Evolutionary conservation across 2,888 invertebrate genomes (phyloP), one percentile per base, ranked within the genome.

Genomic region (Tachina grossa): DNA sequence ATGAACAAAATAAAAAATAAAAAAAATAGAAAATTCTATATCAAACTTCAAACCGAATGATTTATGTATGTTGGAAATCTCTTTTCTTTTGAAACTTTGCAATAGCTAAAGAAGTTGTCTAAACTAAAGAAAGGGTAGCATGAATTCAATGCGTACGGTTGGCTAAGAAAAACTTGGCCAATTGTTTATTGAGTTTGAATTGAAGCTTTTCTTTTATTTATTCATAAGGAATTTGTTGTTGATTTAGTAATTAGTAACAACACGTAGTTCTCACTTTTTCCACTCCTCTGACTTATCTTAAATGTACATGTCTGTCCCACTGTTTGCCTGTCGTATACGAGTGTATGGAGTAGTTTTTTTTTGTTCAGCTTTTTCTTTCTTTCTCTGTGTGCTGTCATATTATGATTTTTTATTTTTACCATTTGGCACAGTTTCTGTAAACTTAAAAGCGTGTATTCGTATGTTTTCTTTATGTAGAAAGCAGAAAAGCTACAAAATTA

Each of bases 1-100:
- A 66, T 63, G 55, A 71, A 65, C 65, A 78, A 78, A 78, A 69
- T 41, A 61, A 51, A 51, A 78, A 78, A 78, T 61, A 49, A 69
- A 51, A 57, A 61, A 51, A 41, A 53, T 31, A 80, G 13, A 9
- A 66, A 11, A 51, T 41, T 59, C 22, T 61, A 63, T 78, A 85
- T 65, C 77, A 82, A 65, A 85, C 75, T 76, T 85, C 79, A 89
- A 88, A 87, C 90, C 89, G 88, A 90, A 90, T 88, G 88, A 89
- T 89, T 89, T 89, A 89, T 89, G 77, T 83, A 79, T 83, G 63
- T 51, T 11, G 51, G 31, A 51, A 61, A 63, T 65, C 49, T 59
- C 19, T 75, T 10, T 47, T 6, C 16, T 31, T 45, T 41, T 11
- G 41, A n/a, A 22, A 51, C 41, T 31, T 69, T 57, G 43, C 0